Conservation (phyloP, 2,797 vertebrate species). For the Todus mexicanus region DNA sequence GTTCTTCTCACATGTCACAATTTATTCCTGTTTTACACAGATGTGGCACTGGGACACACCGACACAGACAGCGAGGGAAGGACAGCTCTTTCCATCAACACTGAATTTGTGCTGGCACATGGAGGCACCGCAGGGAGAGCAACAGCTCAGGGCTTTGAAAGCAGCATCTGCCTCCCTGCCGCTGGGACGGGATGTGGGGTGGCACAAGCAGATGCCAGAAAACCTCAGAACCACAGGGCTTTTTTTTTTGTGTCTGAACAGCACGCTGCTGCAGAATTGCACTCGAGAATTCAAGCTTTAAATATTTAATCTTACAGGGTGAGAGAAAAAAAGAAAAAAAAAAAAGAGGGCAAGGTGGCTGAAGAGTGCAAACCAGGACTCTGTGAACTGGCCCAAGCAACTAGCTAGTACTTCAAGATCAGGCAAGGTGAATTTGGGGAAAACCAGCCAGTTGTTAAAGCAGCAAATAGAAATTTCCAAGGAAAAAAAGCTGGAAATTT, state of each 20-base stretch:
- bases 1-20: neutral
- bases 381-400: neutral
- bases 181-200: neutral
- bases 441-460: neutral
- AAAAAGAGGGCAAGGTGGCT: neutral
- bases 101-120: too few relatives aligned
- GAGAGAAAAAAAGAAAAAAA: too few relatives aligned
- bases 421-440: neutral
- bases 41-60: neutral
- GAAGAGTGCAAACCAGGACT: neutral
- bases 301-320: neutral
- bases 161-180: neutral
- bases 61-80: neutral
- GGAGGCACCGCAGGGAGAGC: too few relatives aligned
- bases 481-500: neutral
- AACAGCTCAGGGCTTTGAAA: neutral
- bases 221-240: neutral
- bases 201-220: neutral
- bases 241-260: neutral
- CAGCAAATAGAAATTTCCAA: neutral
- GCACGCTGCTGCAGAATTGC: neutral
- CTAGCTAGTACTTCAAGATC: neutral
- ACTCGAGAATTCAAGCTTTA: neutral
- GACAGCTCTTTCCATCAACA: neutral
- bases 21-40: too few relatives aligned